A percentile compares a stretch with the other conserved stretches of the same genome.
phyloP scores from a whole-genome alignment of 2,888 invertebrate species.

The Eupithecia abbreviata region DNA sequence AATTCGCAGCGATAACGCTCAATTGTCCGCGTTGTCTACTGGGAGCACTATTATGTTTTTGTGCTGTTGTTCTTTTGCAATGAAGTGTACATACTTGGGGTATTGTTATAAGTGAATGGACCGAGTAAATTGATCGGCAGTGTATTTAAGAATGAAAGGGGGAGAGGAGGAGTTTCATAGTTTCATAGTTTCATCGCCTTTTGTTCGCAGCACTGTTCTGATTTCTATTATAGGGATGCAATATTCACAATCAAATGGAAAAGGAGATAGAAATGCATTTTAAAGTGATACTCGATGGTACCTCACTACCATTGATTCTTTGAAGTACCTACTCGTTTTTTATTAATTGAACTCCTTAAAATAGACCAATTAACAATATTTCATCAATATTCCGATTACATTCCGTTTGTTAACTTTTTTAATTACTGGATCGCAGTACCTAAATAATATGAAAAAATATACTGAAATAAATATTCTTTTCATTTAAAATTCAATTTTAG shows the following conservation, averaged over 20 bases:
- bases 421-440: not conserved
- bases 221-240: conserved; percentile 33
- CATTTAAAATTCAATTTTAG: no score
- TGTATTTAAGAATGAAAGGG: conserved; percentile 20
- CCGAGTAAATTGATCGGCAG: conserved; percentile 24
- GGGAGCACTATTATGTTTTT: conserved; percentile 53
- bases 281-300: not conserved
- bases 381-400: not conserved
- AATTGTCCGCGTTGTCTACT: conserved; percentile 55
- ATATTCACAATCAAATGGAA: conserved; percentile 26
- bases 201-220: conserved; percentile 25
- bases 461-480: not conserved
- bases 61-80: conserved; percentile 55
- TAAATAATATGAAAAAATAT: not conserved
- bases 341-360: not conserved
- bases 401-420: not conserved
- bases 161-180: conserved; percentile 9
- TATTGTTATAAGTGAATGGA: conserved; percentile 23
- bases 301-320: not conserved
- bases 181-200: conserved; percentile 22
- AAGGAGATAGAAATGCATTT: conserved; percentile 16
- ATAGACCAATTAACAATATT: not conserved
- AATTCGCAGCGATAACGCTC: conserved; percentile 56
- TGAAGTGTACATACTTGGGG: conserved; percentile 54
- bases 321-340: not conserved